phyloP scores from a whole-genome alignment of 1,140 invertebrate species.

The Plodia interpunctella region DNA sequence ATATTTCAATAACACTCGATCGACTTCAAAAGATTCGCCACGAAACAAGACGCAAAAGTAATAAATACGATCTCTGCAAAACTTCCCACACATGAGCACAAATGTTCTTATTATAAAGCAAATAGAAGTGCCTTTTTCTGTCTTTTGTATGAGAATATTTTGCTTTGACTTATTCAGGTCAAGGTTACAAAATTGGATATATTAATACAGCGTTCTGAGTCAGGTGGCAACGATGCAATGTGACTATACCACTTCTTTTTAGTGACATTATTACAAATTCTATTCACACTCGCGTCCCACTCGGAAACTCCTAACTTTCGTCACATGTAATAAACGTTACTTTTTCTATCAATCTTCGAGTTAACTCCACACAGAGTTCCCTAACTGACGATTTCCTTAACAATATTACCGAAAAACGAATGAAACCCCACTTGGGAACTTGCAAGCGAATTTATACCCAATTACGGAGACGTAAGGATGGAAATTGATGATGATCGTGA shows the following conservation, averaged over 20 bases:
- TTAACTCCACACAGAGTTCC: background rate
- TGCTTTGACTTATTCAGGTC: too few species aligned
- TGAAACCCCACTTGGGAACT: slow-evolving; percentile 1
- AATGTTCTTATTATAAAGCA: too few species aligned
- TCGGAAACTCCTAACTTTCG: slow-evolving; percentile 4
- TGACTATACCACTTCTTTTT: too few species aligned
- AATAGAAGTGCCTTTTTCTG: too few species aligned
- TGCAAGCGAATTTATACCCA: background rate
- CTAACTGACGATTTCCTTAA: slow-evolving; percentile 7
- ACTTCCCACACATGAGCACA: too few species aligned
- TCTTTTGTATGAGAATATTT: too few species aligned
- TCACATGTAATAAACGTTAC: slow-evolving; percentile 7
- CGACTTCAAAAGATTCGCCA: background rate
- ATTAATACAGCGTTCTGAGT: too few species aligned
- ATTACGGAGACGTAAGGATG: background rate
- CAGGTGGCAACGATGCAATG: too few species aligned
- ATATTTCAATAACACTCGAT: background rate
- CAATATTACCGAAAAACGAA: background rate
- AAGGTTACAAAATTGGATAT: too few species aligned
- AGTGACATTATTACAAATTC: too few species aligned
- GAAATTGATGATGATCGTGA: background rate
- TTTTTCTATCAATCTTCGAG: slow-evolving; percentile 7
- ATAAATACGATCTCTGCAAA: background rate
- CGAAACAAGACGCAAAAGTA: slow-evolving; percentile 3
- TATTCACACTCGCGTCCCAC: background rate